Evolutionary conservation across 1,140 invertebrate species (phyloP).

Genomic region (Anastrepha obliqua): DNA sequence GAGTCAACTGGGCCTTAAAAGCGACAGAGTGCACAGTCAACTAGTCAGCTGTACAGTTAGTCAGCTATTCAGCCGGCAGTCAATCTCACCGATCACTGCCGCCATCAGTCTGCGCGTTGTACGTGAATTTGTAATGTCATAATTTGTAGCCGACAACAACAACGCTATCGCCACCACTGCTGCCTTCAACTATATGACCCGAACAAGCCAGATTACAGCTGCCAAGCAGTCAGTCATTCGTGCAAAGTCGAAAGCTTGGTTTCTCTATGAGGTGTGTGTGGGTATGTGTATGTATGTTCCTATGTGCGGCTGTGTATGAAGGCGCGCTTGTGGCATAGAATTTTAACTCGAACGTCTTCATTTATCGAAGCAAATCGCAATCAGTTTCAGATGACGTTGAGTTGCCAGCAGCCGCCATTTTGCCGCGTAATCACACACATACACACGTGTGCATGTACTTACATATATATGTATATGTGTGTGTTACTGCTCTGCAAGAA

Average conservation of each 20-base stretch:
- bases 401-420: slow-evolving; percentile 12
- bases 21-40: neutral
- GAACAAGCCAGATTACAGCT: slow-evolving; percentile 31
- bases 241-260: neutral
- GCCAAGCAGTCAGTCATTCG: slow-evolving; percentile 27
- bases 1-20: slow-evolving; percentile 19
- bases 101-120: neutral
- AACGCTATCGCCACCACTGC: neutral
- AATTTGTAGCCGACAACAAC: slow-evolving; percentile 25
- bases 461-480: neutral
- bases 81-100: neutral
- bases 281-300: neutral
- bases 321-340: slow-evolving; percentile 27
- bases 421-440: neutral
- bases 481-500: neutral
- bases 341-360: slow-evolving; percentile 50
- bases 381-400: slow-evolving; percentile 19
- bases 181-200: neutral
- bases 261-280: neutral
- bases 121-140: slow-evolving; percentile 15
- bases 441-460: neutral
- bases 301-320: no score
- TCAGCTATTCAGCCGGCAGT: neutral
- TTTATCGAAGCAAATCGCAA: slow-evolving; percentile 45
- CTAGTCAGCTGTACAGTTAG: neutral